phyloP scores from a whole-genome alignment of 2,797 vertebrate species.

The Mus spretus region DNA sequence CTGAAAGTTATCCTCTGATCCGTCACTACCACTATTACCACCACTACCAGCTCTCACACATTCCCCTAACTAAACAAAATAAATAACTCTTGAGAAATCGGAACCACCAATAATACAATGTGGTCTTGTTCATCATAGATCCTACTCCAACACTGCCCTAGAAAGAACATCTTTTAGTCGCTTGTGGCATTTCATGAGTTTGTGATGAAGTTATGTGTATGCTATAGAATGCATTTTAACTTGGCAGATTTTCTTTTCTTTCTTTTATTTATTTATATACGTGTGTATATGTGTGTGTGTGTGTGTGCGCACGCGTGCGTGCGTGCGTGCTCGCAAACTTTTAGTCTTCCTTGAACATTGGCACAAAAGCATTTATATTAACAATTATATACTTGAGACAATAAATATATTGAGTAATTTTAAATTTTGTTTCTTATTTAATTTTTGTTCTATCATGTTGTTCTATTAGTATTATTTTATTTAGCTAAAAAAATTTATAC shows the following conservation, averaged over 20 bases:
- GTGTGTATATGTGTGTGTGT: no score
- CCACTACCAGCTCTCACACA: neutral
- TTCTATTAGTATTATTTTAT: neutral
- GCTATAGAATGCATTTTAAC: neutral
- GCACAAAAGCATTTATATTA: neutral
- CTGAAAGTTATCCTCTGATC: neutral
- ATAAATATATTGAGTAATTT: neutral
- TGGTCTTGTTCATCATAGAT: neutral
- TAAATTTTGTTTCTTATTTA: conserved; percentile 51
- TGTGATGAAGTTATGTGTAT: neutral
- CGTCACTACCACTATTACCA: neutral
- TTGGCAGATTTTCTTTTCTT: conserved; percentile 18
- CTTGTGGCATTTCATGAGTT: conserved; percentile 24
- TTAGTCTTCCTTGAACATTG: conserved; percentile 16
- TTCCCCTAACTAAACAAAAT: neutral
- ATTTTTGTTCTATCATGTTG: conserved; percentile 39
- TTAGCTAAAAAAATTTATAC: neutral
- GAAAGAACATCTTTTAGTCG: conserved; percentile 5
- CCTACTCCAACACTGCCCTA: neutral
- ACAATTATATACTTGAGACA: conserved; percentile 3
- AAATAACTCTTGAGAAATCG: neutral
- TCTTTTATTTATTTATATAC: neutral
- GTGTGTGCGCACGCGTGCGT: no score
- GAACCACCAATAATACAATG: neutral
- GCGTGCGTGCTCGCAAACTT: neutral